Evolutionary conservation across 2,888 invertebrate species (phyloP).

Genomic region (Erebia aethiops): DNA sequence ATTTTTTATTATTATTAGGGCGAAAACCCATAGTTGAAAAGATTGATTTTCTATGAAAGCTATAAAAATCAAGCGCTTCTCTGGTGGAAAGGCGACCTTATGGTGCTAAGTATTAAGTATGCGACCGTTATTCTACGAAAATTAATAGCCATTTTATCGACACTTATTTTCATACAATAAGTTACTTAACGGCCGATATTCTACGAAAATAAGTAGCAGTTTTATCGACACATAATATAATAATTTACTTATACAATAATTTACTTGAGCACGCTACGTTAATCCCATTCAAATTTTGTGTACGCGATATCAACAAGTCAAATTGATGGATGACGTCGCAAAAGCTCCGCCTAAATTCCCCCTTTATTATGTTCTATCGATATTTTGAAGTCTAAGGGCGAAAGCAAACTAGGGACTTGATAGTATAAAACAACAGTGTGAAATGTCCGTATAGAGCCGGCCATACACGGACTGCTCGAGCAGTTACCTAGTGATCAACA

Average conservation of each 20-base stretch:
- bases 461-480: too few species aligned
- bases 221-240: not conserved
- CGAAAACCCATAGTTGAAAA: too few species aligned
- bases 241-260: not conserved
- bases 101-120: too few species aligned
- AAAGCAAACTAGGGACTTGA: too few species aligned
- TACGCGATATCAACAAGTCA: constrained; percentile 21
- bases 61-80: too few species aligned
- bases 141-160: not conserved
- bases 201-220: not conserved
- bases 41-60: too few species aligned
- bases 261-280: not conserved
- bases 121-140: not conserved
- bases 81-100: too few species aligned
- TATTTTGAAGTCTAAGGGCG: not conserved
- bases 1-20: too few species aligned
- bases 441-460: too few species aligned
- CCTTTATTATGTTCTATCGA: constrained; percentile 1
- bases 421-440: too few species aligned
- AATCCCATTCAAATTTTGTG: not conserved
- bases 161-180: not conserved
- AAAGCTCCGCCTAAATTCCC: constrained; percentile 5
- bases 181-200: not conserved
- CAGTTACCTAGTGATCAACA: too few species aligned
- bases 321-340: constrained; percentile 20